These are phyloP conservation scores for Pseudobourletiella spinata DNA, from an alignment of 1,140 invertebrate genomes.

Conservation along the genomic window DNA sequence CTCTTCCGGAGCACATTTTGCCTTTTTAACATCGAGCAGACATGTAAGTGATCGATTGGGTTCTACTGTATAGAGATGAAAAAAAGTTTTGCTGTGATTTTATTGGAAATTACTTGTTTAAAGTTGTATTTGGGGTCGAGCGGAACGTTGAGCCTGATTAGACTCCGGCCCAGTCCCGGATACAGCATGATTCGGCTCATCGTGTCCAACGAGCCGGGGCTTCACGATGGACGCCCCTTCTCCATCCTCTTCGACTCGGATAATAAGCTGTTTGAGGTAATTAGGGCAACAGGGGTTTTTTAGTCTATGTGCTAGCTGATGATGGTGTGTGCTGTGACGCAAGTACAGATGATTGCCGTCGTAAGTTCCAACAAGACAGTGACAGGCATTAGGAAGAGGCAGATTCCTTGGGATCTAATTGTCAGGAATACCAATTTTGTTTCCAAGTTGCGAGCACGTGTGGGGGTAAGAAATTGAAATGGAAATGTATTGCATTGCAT, in stretches of 20 bases:
- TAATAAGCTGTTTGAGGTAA: constrained; percentile 9
- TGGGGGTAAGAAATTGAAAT: neutral
- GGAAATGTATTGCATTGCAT: neutral
- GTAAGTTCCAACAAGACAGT: neutral
- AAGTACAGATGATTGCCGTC: neutral
- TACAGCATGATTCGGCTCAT: constrained; percentile 8
- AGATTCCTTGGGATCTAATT: neutral
- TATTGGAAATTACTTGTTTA: neutral
- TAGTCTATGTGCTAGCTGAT: neutral
- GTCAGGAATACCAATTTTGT: neutral
- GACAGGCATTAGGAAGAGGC: neutral
- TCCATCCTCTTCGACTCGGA: constrained; percentile 8
- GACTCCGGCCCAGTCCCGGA: neutral
- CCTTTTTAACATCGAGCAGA: constrained; percentile 3
- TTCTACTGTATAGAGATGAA: too few species aligned
- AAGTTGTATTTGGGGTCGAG: constrained; percentile 7
- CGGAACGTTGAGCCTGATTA: neutral
- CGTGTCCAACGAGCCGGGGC: neutral
- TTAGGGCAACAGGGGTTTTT: neutral
- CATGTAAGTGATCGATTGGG: constrained; percentile 1
- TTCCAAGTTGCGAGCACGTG: neutral
- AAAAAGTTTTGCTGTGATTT: neutral
- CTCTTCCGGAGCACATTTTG: neutral
- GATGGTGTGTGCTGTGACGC: too few species aligned
- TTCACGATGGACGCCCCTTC: constrained; percentile 11